Evolutionary conservation across 1,140 invertebrate genomes (phyloP).

Genomic region (Philotrypesis tridentata): DNA sequence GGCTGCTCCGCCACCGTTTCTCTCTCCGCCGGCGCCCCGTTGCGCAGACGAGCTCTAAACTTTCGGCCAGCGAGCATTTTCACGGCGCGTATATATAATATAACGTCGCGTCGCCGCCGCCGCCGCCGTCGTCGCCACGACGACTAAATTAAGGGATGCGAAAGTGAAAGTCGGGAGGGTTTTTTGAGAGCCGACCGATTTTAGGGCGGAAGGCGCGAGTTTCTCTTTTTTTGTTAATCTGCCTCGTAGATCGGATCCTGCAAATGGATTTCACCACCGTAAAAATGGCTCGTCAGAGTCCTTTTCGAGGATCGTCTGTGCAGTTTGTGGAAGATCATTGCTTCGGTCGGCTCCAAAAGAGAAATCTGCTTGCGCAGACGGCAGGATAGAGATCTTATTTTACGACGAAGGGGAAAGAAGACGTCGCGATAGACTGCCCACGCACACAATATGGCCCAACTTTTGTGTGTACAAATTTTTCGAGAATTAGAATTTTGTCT

Average conservation of each 20-base stretch:
- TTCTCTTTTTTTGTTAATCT: conserved; percentile 34
- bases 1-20: conserved; percentile 8
- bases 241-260: not conserved
- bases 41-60: not conserved
- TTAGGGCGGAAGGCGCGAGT: not conserved
- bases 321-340: not conserved
- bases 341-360: not conserved
- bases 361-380: not conserved
- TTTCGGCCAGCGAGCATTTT: not conserved
- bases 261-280: conserved; percentile 11
- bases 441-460: not conserved
- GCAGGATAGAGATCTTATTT: not conserved
- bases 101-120: not conserved
- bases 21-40: not conserved
- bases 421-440: not conserved
- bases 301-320: not conserved
- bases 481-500: not conserved
- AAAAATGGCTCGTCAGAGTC: not conserved
- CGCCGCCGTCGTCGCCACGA: not conserved
- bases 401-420: not conserved
- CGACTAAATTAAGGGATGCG: conserved; percentile 16
- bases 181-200: not conserved
- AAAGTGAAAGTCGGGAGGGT: conserved; percentile 3
- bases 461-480: not conserved
- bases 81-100: too few relatives aligned